Evolutionary conservation across 1,140 invertebrate species (phyloP).

Genomic region (Coelopa frigida): DNA sequence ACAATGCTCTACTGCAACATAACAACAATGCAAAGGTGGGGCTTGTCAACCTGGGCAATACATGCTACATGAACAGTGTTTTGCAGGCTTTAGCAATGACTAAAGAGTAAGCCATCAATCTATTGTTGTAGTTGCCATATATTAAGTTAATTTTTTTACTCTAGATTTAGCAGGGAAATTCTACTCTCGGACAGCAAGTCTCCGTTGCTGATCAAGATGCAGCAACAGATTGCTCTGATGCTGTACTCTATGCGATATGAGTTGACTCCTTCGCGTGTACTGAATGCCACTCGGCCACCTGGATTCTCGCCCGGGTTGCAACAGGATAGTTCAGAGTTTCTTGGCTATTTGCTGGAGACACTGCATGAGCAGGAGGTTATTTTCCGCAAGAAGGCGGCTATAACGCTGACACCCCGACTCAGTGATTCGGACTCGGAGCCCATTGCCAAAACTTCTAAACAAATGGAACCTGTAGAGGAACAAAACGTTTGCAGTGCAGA

Average conservation of each 20-base stretch:
- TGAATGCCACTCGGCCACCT: slow-evolving; percentile 59
- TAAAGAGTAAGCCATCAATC: slow-evolving; percentile 56
- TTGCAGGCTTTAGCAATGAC: slow-evolving; percentile 76
- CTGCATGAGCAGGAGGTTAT: slow-evolving; percentile 62
- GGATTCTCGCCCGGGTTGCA: slow-evolving; percentile 70
- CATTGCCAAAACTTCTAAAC: too few relatives aligned
- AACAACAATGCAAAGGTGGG: slow-evolving; percentile 57
- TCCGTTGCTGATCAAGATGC: slow-evolving; percentile 58
- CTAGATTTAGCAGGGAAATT: slow-evolving; percentile 55
- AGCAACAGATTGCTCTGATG: slow-evolving; percentile 67
- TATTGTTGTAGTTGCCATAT: too few relatives aligned
- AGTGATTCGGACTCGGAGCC: too few relatives aligned
- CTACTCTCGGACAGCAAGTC: slow-evolving; percentile 48
- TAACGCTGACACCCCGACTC: too few relatives aligned
- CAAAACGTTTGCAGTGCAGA: too few relatives aligned
- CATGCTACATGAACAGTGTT: slow-evolving; percentile 82
- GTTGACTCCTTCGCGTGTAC: slow-evolving; percentile 62
- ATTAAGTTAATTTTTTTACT: slow-evolving; percentile 5
- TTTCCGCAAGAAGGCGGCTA: slow-evolving; percentile 2
- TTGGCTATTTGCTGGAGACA: slow-evolving; percentile 65
- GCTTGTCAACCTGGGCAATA: slow-evolving; percentile 76
- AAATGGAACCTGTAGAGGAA: too few relatives aligned
- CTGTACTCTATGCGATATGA: slow-evolving; percentile 57
- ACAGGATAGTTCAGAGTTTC: slow-evolving; percentile 83
- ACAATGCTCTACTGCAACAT: slow-evolving; percentile 1